Evolutionary conservation across 2,797 vertebrate species (phyloP).

Genomic region (Sebastes vulpes): DNA sequence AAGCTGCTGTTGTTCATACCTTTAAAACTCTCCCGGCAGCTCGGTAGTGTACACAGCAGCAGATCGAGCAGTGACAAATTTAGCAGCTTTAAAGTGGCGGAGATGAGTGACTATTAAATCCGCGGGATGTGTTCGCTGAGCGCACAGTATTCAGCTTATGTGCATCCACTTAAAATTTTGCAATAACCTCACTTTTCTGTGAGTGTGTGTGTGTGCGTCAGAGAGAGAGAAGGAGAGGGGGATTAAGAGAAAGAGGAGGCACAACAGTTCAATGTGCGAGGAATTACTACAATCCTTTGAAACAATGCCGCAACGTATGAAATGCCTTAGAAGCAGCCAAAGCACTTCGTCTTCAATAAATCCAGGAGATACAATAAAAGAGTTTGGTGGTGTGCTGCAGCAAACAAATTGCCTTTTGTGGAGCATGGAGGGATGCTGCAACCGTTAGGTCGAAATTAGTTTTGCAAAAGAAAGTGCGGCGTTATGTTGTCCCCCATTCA

Average conservation of each 20-base stretch:
- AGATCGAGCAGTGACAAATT: conserved; percentile 51
- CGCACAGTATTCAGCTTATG: conserved; percentile 46
- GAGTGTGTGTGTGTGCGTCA: neutral
- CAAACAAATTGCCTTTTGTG: conserved; percentile 32
- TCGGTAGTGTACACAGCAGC: conserved; percentile 28
- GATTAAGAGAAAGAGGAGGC: conserved; percentile 41
- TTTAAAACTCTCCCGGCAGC: conserved; percentile 45
- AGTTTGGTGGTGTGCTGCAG: conserved; percentile 4
- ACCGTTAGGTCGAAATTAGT: neutral
- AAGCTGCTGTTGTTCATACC: conserved; percentile 43
- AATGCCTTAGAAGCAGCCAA: conserved; percentile 21
- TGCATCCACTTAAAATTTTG: conserved; percentile 51
- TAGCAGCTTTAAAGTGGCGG: conserved; percentile 57
- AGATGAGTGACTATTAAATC: conserved; percentile 68
- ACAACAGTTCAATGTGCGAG: conserved; percentile 14
- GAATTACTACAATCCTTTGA: conserved; percentile 41
- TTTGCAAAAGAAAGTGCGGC: conserved; percentile 17
- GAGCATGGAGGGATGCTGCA: neutral
- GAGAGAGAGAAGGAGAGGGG: conserved; percentile 16
- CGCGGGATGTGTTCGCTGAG: conserved; percentile 58
- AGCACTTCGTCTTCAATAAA: conserved; percentile 21
- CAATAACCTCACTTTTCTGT: conserved; percentile 37
- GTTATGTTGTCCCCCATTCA: neutral
- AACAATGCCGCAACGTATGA: conserved; percentile 42
- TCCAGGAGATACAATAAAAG: conserved; percentile 24